Base-by-base conservation (phyloP, 2,113 vertebrate species). In the Equus przewalskii region DNA sequence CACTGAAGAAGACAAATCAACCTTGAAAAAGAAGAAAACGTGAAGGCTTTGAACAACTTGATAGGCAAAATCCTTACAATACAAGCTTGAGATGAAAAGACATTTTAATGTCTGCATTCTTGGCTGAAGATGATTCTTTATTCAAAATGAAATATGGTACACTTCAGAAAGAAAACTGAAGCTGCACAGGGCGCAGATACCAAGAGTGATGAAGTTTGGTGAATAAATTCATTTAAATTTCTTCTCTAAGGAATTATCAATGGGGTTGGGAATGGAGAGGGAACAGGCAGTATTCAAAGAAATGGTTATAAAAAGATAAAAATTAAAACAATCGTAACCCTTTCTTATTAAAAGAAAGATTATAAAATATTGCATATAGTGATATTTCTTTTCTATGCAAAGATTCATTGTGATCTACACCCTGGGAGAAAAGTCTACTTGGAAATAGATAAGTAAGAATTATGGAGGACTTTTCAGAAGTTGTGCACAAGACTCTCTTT, bases 111-210 rank as follows among this genome's bases (percentile, higher is more conserved):
- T 85, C 96, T 91, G 28, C 33, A 75, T 76, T 64, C 46, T 83
- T 81, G 84, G 86, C 5, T 96, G 51, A 94, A 97, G 94, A 97
- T n/a, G 58, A 95, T 65, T 96, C 83, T 86, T 81, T 65, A 92
- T 84, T 84, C 60, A 85, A 54, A 87, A 85, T 92, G 0, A 26
- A 98, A 92, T 93, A 51, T 86, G 98, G 94, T 84, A 93, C 3
- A 94, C 97, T 97, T 98, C 85, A 97, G 60, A 83, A 96, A 98
- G 86, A 98, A 97, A 94, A 97, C 93, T 60, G n/a, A 94, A 87
- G 21, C 62, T 72, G 30, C 16, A 81, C 7, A 46, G 58, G 28
- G 24, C 58, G 14, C 60, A 85, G 19, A 84, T 65, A 69, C 81
- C 54, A 2, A 3, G 1, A 75, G 3, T 65, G 62, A 75, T 70